Conservation (phyloP, 2,113 vertebrate species). For the Podiceps cristatus region DNA sequence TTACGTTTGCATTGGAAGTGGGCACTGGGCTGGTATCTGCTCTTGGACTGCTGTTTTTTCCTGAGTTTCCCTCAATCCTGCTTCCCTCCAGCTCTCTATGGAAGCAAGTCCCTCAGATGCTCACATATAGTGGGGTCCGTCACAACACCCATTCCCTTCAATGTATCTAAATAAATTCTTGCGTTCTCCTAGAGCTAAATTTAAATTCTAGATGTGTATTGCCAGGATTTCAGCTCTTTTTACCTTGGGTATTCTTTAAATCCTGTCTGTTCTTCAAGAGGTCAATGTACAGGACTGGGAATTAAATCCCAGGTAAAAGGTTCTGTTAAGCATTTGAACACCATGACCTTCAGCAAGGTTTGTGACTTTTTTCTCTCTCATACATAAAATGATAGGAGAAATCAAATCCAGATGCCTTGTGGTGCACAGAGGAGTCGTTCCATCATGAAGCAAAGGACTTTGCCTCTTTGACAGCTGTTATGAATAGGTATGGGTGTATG, state of each 20-base stretch:
- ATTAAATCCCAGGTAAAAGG: background rate
- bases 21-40: background rate
- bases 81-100: background rate
- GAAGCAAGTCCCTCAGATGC: background rate
- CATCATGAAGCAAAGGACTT: background rate
- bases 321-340: background rate
- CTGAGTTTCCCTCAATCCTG: background rate
- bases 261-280: background rate
- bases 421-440: background rate
- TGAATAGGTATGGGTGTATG: background rate
- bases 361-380: background rate
- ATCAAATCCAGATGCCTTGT: background rate
- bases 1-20: background rate
- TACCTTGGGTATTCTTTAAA: background rate
- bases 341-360: background rate
- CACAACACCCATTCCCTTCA: background rate
- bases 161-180: accelerated
- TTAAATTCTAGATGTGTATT: background rate
- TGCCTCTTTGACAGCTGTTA: background rate
- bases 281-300: background rate
- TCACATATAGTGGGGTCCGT: background rate
- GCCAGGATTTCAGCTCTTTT: background rate
- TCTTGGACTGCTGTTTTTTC: too few species aligned
- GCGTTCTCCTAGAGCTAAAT: background rate
- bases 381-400: background rate